Evolutionary conservation across 2,797 vertebrate genomes (phyloP), one percentile per base, ranked within the genome.

Genomic region (Petrocephalus sullivani): DNA sequence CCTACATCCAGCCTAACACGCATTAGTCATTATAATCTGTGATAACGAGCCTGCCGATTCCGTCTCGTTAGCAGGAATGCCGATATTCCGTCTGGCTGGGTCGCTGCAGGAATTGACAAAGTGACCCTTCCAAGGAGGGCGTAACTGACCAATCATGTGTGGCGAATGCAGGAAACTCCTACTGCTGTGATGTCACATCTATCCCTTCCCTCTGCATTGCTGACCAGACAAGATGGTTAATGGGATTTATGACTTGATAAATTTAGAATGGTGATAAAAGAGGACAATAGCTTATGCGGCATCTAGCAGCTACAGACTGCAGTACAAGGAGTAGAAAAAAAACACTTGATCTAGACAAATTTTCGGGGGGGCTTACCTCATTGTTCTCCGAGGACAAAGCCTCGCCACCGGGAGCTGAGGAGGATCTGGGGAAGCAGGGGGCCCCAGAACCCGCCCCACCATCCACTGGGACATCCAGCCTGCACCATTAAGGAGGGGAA

Each of bases 401-500:
- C 91, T 95, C 95, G 89, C 57, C 93, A 88, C 93, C 94, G 86
- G 94, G 94, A 89, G 95, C 94, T 67, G 93, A 89, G 88, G 88
- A 89, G 82, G 94, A 91, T 89, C 93, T 92, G 71, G 88, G 57
- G n/a, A 91, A 88, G 90, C 95, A 95, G 84, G 92, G 93, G 88
- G 89, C 92, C 37, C 91, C 90, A 37, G 95, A 94, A 41, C 89
- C 91, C 89, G 95, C 89, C 16, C 81, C 94, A 9, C 90, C 91
- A 89, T 96, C 95, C 88, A 95, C 91, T 0, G 96, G 95, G 83
- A 95, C 95, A 88, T 95, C 94, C 41, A 95, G 95, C 92, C 93
- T 94, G 90, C 3, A 90, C 19, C 64, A 9, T 16, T 19, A 19
- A 28, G 58, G 82, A 23, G 49, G 51, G 19, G 28, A 53, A 84